These are phyloP conservation scores for Odontocolon sp. DNA, from an alignment of 2,888 invertebrate genomes.

Conservation along the genomic window DNA sequence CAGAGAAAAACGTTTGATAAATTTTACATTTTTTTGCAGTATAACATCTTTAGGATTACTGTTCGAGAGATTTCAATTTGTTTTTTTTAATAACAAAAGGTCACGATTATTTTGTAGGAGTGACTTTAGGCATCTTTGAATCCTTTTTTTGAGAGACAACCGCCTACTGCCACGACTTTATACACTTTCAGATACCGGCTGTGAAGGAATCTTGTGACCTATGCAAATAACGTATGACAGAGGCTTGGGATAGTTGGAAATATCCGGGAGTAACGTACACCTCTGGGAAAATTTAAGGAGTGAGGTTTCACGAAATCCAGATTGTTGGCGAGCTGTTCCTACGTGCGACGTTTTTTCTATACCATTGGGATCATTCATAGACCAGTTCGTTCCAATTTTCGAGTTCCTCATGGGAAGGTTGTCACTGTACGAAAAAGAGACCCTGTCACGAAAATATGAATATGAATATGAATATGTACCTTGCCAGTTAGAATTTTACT, in stretches of 20 bases:
- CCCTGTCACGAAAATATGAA: constrained; percentile 23
- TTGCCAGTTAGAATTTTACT: constrained; percentile 22
- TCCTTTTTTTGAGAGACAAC: constrained; percentile 4
- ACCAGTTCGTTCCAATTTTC: constrained; percentile 14
- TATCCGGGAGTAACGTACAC: constrained; percentile 70
- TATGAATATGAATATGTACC: too few species aligned
- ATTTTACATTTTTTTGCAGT: too few species aligned
- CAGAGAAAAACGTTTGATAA: background rate
- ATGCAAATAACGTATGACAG: constrained; percentile 69
- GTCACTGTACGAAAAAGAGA: constrained; percentile 1
- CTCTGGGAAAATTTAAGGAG: constrained; percentile 71
- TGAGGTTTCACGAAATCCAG: constrained; percentile 62
- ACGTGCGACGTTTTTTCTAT: constrained; percentile 20
- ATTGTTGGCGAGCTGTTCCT: constrained; percentile 54
- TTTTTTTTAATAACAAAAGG: background rate
- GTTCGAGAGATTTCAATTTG: background rate
- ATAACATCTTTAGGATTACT: too few species aligned
- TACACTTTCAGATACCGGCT: constrained; percentile 38
- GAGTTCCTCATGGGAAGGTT: constrained; percentile 9
- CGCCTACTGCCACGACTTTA: constrained; percentile 31
- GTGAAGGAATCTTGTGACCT: constrained; percentile 59
- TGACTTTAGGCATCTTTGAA: constrained; percentile 7
- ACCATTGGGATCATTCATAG: background rate
- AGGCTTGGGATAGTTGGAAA: constrained; percentile 5
- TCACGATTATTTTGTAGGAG: constrained; percentile 1